A percentile compares a stretch with the other conserved stretches of the same genome.
Conservation (phyloP, 2,888 invertebrate genomes). For the Thumatha senex region DNA sequence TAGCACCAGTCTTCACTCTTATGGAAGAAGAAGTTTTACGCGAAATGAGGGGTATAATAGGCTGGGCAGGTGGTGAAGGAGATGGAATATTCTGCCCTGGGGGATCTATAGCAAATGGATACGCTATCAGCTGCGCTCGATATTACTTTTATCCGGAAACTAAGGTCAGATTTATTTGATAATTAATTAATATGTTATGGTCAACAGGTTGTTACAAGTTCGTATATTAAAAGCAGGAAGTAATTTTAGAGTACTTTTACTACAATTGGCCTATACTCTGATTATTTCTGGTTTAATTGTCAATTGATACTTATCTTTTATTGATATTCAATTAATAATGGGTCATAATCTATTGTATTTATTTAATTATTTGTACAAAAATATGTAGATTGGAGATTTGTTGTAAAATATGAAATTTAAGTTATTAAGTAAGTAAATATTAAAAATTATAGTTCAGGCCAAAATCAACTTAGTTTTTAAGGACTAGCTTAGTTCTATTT, state of each 20-base stretch:
- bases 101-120: constrained; percentile 95
- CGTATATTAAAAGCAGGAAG: not conserved
- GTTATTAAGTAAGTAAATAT: too few species aligned
- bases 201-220: not conserved
- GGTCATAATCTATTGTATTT: too few species aligned
- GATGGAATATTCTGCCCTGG: constrained; percentile 96
- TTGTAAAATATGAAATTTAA: too few species aligned
- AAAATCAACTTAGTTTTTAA: too few species aligned
- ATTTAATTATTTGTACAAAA: too few species aligned
- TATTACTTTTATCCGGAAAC: constrained; percentile 87
- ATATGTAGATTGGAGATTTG: too few species aligned
- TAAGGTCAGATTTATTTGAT: constrained; percentile 83
- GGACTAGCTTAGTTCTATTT: too few species aligned
- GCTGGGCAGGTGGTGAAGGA: constrained; percentile 88
- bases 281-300: not conserved
- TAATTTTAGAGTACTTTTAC: not conserved
- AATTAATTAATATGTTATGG: not conserved
- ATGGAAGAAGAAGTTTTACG: constrained; percentile 93
- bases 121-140: constrained; percentile 94
- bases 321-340: too few species aligned
- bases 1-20: constrained; percentile 93
- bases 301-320: too few species aligned
- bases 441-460: too few species aligned
- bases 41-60: constrained; percentile 91
- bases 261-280: not conserved